Evolutionary conservation across 1,140 invertebrate species (phyloP), one percentile per base, ranked within the genome.

Genomic region (Leptopilina clavipes): DNA sequence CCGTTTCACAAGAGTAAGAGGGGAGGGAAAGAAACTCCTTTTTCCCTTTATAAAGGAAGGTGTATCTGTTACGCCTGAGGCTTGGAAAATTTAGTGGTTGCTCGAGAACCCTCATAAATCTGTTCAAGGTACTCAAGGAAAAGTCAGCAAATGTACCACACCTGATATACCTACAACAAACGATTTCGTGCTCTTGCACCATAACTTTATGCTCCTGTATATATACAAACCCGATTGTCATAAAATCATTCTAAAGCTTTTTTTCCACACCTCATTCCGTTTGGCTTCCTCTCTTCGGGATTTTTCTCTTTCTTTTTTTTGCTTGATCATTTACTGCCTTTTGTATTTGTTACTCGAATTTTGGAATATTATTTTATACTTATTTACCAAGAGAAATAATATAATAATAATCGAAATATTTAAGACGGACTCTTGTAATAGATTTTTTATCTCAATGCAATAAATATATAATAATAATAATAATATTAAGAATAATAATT

Each of bases 31-130:
- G 54, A 22, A 65, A 31, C 12, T 31, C 12, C 59, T 65, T 31
- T 31, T 40, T 40, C 5, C 59, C 1, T 31, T 22, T 31, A 12
- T 45, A 52, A 65, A 65, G 59, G 25, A 37, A 65, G 59, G 59
- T 65, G 59, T 65, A 31, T 65, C 25, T 65, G 59, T 65, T 65
- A 65, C 59, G 59, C 59, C 59, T 65, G 59, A 65, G 59, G 59
- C 59, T 31, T 6, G 22, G 59, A 65, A 65, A 65, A 65, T 65
- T 65, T 65, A 65, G 59, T 65, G 19, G 59, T 65, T 65, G 59
- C 59, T 65, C 59, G 22, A 65, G 25, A 40, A 65, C 59, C 59
- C 59, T 31, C 59, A 65, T 65, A 65, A 65, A 65, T 65, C 59
- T 31, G 59, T 7, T 31, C 59, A 14, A n/a, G 48, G 14, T 65